Conservation (phyloP, 1,140 invertebrate genomes). For the Phymastichus coffea region DNA sequence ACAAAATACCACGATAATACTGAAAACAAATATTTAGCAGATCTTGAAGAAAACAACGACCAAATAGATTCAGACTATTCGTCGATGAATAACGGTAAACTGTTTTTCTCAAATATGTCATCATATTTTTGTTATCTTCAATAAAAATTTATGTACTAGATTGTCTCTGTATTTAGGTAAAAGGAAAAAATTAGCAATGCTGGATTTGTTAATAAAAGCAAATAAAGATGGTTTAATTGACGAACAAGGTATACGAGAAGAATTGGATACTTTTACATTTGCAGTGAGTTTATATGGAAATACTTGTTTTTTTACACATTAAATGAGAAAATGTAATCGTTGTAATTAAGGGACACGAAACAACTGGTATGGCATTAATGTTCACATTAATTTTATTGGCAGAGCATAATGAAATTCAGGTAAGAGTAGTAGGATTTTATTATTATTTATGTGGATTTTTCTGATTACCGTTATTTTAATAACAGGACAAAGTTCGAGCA, state of each 20-base stretch:
- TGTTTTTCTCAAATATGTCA: too few relatives aligned
- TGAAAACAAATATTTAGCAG: conserved; percentile 20
- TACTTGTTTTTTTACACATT: conserved; percentile 29
- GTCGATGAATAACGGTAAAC: neutral
- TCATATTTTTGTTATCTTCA: neutral
- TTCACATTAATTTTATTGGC: conserved; percentile 63
- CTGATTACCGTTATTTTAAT: conserved; percentile 13
- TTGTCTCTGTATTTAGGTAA: too few relatives aligned
- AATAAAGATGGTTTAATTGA: conserved; percentile 56
- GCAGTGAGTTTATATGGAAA: conserved; percentile 40
- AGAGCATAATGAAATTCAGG: conserved; percentile 61
- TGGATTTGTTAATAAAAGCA: conserved; percentile 74
- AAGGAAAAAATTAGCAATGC: conserved; percentile 70
- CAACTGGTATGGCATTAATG: conserved; percentile 63
- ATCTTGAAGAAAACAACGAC: conserved; percentile 36
- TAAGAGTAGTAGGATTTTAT: too few relatives aligned
- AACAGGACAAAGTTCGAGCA: conserved; percentile 1
- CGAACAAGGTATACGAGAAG: conserved; percentile 73
- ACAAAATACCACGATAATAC: conserved; percentile 32
- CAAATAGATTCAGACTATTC: neutral
- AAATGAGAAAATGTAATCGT: conserved; percentile 68
- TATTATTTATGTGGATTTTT: too few relatives aligned
- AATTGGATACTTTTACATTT: conserved; percentile 84
- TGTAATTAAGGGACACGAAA: conserved; percentile 67
- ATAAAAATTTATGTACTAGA: neutral